Percentiles rank a stretch among this genome's conserved stretches.
Conservation (phyloP, 2,113 vertebrate genomes). For the Martes martes region DNA sequence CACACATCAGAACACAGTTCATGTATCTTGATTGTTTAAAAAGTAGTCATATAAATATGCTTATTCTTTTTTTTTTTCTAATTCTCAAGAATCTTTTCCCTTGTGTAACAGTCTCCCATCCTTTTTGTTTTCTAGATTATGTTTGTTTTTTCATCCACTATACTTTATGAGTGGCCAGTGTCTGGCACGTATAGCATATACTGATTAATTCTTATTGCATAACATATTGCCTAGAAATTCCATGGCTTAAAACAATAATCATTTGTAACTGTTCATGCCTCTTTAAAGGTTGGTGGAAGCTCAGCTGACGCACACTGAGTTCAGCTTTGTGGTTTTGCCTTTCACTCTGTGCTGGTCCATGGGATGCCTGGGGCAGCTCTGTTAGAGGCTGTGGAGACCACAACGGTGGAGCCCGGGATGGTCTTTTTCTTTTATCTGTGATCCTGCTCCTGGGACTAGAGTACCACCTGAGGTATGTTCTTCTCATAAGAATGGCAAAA, state of each 20-base stretch:
- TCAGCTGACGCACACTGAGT: not conserved
- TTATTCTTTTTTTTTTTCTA: conserved; percentile 8
- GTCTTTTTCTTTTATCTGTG: not conserved
- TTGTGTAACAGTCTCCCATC: not conserved
- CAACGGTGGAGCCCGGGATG: not conserved
- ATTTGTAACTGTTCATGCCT: conserved; percentile 18
- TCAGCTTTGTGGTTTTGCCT: not conserved
- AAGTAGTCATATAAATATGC: not conserved
- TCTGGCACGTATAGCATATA: not conserved
- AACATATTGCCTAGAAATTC: conserved; percentile 28
- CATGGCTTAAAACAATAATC: not conserved
- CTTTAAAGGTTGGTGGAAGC: not conserved
- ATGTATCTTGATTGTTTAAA: not conserved
- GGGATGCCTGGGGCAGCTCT: not conserved
- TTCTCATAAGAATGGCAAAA: not conserved
- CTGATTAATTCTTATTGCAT: not conserved
- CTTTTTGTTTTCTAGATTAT: not conserved
- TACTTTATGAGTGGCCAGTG: not conserved
- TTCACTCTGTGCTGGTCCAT: rapidly evolving
- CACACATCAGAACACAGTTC: not conserved
- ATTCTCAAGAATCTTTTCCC: not conserved
- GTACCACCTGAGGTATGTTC: not conserved
- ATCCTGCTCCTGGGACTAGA: not conserved
- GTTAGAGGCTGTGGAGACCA: not conserved
- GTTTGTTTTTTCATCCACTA: not conserved